Evolutionary conservation across 1,140 invertebrate genomes (phyloP).

Genomic region (Drosophila tsacasi): DNA sequence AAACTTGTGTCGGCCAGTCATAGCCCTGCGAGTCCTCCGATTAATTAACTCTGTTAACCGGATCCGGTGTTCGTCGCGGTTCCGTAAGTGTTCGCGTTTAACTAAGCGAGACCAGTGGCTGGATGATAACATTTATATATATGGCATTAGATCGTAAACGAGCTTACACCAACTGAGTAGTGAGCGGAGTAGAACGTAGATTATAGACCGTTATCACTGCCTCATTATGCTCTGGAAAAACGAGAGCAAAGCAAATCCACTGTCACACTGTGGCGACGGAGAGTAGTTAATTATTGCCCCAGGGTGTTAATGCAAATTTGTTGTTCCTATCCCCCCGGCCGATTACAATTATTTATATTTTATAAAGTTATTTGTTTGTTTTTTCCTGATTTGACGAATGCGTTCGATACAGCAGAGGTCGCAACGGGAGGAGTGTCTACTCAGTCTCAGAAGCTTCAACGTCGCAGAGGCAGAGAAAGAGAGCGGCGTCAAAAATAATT

Average conservation of each 20-base stretch:
- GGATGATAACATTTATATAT: constrained; percentile 70
- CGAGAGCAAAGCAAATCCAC: constrained; percentile 26
- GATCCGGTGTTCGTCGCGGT: background rate
- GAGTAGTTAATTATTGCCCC: constrained; percentile 23
- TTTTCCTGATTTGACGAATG: constrained; percentile 54
- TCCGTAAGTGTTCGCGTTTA: constrained; percentile 31
- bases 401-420: constrained; percentile 12
- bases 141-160: constrained; percentile 49
- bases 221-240: constrained; percentile 40
- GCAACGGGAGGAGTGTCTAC: constrained; percentile 30
- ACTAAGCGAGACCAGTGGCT: constrained; percentile 54
- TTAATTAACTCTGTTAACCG: background rate
- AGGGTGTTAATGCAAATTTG: constrained; percentile 38
- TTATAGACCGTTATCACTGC: constrained; percentile 39
- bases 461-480: background rate
- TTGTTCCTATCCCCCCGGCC: background rate
- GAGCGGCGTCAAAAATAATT: background rate
- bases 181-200: constrained; percentile 32
- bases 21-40: constrained; percentile 9
- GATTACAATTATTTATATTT: constrained; percentile 32
- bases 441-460: background rate
- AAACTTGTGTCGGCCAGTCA: background rate
- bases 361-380: constrained; percentile 15
- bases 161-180: constrained; percentile 37
- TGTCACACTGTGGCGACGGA: background rate